Percentiles rank a stretch among this genome's conserved stretches.
phyloP scores from a whole-genome alignment of 2,888 invertebrate genomes.

The Apamea crenata region DNA sequence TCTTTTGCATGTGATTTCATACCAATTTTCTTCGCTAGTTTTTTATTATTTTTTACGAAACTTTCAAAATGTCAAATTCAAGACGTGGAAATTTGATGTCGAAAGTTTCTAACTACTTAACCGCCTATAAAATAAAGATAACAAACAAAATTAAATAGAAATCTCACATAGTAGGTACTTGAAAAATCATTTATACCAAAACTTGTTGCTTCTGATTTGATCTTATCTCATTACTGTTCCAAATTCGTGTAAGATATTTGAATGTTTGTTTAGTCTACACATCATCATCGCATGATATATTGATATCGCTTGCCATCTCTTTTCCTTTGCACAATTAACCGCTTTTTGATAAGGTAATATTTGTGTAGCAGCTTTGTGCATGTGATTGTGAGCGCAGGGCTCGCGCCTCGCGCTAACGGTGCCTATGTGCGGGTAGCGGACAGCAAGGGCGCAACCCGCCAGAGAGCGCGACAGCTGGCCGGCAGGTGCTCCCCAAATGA shows the following conservation, averaged over 20 bases:
- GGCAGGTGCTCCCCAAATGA: slow-evolving; percentile 82
- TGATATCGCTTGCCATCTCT: slow-evolving; percentile 25
- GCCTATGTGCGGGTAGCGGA: slow-evolving; percentile 69
- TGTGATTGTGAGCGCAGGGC: slow-evolving; percentile 60
- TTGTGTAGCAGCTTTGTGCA: slow-evolving; percentile 45
- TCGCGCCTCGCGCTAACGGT: slow-evolving; percentile 53
- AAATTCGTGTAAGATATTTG: slow-evolving; percentile 11
- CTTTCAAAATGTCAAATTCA: not conserved
- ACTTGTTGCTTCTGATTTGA: slow-evolving; percentile 12
- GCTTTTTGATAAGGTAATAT: slow-evolving; percentile 16
- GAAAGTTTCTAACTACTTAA: not conserved
- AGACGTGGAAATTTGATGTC: not conserved
- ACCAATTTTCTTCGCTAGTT: not conserved
- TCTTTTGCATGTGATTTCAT: not conserved
- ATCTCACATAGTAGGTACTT: not conserved
- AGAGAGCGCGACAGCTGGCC: slow-evolving; percentile 83
- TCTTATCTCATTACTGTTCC: not conserved
- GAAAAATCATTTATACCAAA: not conserved
- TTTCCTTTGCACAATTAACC: slow-evolving; percentile 8
- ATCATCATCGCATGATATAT: slow-evolving; percentile 23
- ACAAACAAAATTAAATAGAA: not conserved
- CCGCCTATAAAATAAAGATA: not conserved
- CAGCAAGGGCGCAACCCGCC: slow-evolving; percentile 77
- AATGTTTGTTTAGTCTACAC: not conserved
- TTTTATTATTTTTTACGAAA: not conserved